phyloP scores from a whole-genome alignment of 2,888 invertebrate genomes.

The Diaphora mendica region DNA sequence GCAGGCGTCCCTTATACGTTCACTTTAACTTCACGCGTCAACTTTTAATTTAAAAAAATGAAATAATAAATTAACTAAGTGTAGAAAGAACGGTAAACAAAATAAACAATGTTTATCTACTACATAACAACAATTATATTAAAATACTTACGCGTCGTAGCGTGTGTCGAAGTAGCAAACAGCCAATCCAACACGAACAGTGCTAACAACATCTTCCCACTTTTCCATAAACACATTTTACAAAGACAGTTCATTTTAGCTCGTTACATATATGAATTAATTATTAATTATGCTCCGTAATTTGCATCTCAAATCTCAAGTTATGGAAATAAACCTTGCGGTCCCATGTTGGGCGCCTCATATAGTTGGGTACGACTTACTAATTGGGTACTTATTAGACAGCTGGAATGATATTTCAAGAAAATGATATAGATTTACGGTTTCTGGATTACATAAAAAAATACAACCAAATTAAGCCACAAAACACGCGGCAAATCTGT shows the following conservation, averaged over 20 bases:
- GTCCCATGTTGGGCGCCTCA: conserved; percentile 63
- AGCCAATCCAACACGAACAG: conserved; percentile 77
- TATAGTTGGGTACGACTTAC: conserved; percentile 16
- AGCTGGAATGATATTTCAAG: conserved; percentile 27
- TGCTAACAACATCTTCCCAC: conserved; percentile 70
- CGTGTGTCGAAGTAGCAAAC: conserved; percentile 72
- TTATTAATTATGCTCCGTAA: conserved; percentile 13
- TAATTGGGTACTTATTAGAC: conserved; percentile 27
- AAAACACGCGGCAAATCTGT: conserved; percentile 68
- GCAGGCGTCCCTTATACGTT: neutral
- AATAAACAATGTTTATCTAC: conserved; percentile 1
- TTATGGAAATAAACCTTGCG: conserved; percentile 11
- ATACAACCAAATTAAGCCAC: conserved; percentile 59
- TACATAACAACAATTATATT: conserved; percentile 19
- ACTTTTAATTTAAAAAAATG: neutral
- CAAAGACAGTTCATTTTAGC: conserved; percentile 54
- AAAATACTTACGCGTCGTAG: conserved; percentile 74
- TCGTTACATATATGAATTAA: conserved; percentile 8
- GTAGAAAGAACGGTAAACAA: neutral
- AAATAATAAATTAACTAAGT: neutral
- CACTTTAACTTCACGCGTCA: neutral
- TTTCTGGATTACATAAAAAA: conserved; percentile 31
- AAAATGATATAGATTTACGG: conserved; percentile 28
- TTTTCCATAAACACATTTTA: conserved; percentile 60
- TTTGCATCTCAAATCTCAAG: conserved; percentile 13